Evolutionary conservation across 1,140 invertebrate genomes (phyloP).

Genomic region (Ganaspis sp.): DNA sequence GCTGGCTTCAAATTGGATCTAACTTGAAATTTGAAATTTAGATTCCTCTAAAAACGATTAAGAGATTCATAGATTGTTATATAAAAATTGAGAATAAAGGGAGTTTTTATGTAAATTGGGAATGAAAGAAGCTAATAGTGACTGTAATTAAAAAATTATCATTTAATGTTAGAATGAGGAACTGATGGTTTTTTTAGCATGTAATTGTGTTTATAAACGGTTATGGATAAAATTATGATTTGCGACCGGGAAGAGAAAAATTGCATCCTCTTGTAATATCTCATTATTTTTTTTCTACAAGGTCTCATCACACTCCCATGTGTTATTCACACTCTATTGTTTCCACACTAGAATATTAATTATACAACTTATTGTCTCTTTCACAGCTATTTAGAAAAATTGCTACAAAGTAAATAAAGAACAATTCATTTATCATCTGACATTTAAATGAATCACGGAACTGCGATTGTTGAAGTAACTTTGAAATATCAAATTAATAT

Average conservation of each 20-base stretch:
- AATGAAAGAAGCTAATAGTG: neutral
- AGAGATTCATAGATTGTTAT: neutral
- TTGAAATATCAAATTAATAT: too few relatives aligned
- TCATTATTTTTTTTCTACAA: conserved; percentile 53
- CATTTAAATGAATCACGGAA: neutral
- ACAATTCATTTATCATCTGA: neutral
- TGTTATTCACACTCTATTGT: neutral
- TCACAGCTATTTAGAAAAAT: neutral
- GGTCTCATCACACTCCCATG: conserved; percentile 39
- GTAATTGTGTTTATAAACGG: neutral
- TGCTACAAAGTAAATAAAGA: neutral
- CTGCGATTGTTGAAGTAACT: neutral
- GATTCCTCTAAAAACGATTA: too few relatives aligned
- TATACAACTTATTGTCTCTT: neutral
- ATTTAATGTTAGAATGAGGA: neutral
- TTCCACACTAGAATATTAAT: neutral
- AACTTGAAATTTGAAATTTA: too few relatives aligned
- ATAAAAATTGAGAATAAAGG: neutral
- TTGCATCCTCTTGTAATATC: conserved; percentile 50
- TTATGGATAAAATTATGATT: neutral
- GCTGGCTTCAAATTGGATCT: too few relatives aligned
- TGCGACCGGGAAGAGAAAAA: conserved; percentile 47
- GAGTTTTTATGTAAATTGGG: neutral
- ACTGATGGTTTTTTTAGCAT: neutral
- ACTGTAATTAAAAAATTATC: conserved; percentile 11